Evolutionary conservation across 2,797 vertebrate species (phyloP), one percentile per base, ranked within the genome.

Genomic region (Molothrus ater): DNA sequence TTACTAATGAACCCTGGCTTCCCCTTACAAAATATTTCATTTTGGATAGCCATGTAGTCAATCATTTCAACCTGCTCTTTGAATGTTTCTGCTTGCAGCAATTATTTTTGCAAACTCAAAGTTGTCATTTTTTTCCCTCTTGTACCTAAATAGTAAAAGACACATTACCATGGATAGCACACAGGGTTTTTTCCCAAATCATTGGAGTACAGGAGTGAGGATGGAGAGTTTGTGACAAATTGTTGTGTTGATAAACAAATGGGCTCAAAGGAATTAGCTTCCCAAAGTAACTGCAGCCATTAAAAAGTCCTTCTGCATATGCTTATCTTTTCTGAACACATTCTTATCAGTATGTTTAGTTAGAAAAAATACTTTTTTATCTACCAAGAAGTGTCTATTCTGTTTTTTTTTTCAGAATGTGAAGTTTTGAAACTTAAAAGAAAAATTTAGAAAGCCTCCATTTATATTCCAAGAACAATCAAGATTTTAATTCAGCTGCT

Each of bases 391-490:
- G 70, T 48, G 36, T 64, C 22, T 66, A 4, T 42, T 68, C 29
- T 76, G n/a, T n/a, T n/a, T 16, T 43, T 47, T 60, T 76, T 75
- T 76, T 32, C 47, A 63, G 42, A 80, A 17, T 0, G 1, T 48
- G 6, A 28, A 34, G 38, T 51, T 76, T 47, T 59, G 71, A 82
- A 88, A 65, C 19, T 53, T 3, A 19, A 56, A 53, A 42, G n/a
- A 29, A 38, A 75, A 34, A 18, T 20, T 54, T 21, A 14, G 15
- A 36, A 34, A 0, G 0, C 6, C 9, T 81, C 6, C 0, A 0
- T 74, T 92, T 40, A 42, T 76, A 71, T 73, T 78, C 25, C 36
- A 81, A 60, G 43, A 84, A 42, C 6, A 84, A 64, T 47, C 17
- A 31, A 54, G 15, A n/a, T 38, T 80, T 78, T 73, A 13, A 78